Conservation (phyloP, 2,888 invertebrate genomes). For the Synanthedon myopaeformis region DNA sequence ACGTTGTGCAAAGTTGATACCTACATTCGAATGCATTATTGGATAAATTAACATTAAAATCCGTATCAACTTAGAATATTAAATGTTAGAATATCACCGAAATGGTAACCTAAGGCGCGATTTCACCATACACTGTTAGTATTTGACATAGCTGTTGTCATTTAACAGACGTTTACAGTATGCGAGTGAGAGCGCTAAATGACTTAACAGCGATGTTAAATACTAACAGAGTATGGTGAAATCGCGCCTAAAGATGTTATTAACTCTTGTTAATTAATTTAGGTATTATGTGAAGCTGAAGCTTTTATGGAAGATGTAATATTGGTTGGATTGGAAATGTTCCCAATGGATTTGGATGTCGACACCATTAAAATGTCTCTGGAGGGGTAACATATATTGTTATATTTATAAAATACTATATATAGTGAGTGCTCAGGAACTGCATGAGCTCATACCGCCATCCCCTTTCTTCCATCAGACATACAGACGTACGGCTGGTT, state of each 20-base stretch:
- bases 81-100: background rate
- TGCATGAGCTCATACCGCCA: too few species aligned
- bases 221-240: too few species aligned
- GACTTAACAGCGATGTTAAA: too few species aligned
- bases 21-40: background rate
- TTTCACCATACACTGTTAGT: too few species aligned
- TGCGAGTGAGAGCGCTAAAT: too few species aligned
- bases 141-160: too few species aligned
- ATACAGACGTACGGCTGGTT: too few species aligned
- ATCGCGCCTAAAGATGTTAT: background rate
- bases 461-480: too few species aligned
- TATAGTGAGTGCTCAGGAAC: too few species aligned
- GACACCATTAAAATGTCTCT: slow-evolving; percentile 13
- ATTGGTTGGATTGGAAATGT: slow-evolving; percentile 51
- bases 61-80: background rate
- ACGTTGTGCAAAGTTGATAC: too few species aligned
- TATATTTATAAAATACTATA: background rate
- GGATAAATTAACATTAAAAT: background rate
- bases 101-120: background rate
- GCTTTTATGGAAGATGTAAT: slow-evolving; percentile 61
- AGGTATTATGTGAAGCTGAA: slow-evolving; percentile 57
- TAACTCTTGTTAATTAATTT: background rate
- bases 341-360: slow-evolving; percentile 50
- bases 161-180: too few species aligned
- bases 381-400: background rate